Conservation (phyloP, 2,888 invertebrate genomes). For the Eilema caniola region DNA sequence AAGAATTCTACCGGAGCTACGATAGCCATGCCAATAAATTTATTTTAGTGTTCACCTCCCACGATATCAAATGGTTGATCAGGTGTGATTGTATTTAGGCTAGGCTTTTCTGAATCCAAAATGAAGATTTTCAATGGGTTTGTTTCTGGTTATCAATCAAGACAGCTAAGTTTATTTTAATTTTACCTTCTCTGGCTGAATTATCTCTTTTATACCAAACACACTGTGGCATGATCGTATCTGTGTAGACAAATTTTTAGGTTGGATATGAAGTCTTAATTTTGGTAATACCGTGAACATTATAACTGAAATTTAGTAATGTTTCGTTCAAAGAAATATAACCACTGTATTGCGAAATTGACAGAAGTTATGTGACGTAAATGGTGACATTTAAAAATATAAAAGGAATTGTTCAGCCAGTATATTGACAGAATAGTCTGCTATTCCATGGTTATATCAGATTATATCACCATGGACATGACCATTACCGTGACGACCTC, state of each 20-base stretch:
- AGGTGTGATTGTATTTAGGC: too few species aligned
- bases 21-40: too few species aligned
- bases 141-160: too few species aligned
- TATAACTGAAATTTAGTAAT: slow-evolving; percentile 45
- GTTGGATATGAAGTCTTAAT: slow-evolving; percentile 31
- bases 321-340: too few species aligned
- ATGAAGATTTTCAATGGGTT: too few species aligned
- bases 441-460: too few species aligned
- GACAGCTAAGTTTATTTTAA: background rate
- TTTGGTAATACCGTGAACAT: slow-evolving; percentile 44
- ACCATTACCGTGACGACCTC: too few species aligned
- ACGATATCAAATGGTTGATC: too few species aligned
- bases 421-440: background rate
- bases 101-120: too few species aligned
- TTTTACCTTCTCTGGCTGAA: slow-evolving; percentile 71
- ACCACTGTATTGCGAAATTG: background rate
- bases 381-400: background rate
- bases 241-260: slow-evolving; percentile 33
- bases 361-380: background rate
- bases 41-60: too few species aligned
- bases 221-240: slow-evolving; percentile 68
- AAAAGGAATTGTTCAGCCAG: background rate
- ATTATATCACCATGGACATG: background rate
- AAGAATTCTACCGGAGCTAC: too few species aligned
- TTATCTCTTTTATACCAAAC: slow-evolving; percentile 72